These are phyloP conservation scores for Botia almorhae DNA, from an alignment of 2,797 vertebrate species.

Conservation along the genomic window DNA sequence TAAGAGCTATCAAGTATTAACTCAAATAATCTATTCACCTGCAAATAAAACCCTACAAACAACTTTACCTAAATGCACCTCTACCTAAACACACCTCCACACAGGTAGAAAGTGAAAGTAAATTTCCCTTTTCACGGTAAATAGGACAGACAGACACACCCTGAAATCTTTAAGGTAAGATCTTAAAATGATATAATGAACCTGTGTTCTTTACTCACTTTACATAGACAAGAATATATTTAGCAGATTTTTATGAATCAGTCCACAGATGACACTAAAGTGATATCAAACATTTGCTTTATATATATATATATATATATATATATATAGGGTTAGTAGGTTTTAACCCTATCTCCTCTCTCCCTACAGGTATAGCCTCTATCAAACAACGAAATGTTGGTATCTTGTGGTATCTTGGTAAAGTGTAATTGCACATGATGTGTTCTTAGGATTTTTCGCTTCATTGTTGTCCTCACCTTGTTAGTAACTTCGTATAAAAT, in stretches of 20 bases:
- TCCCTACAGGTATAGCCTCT: too few relatives aligned
- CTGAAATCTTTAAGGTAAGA: conserved; percentile 15
- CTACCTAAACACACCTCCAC: neutral
- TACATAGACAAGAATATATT: neutral
- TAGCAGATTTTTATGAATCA: conserved; percentile 1
- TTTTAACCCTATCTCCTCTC: too few relatives aligned
- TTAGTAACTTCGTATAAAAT: too few relatives aligned
- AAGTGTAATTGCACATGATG: too few relatives aligned
- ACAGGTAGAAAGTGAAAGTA: conserved; percentile 30
- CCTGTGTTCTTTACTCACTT: neutral
- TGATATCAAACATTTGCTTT: too few relatives aligned
- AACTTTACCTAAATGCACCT: neutral
- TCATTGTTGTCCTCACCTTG: too few relatives aligned
- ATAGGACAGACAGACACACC: neutral
- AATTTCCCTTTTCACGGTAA: neutral
- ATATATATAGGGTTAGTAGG: too few relatives aligned
- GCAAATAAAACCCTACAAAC: neutral
- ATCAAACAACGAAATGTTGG: too few relatives aligned
- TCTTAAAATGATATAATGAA: neutral
- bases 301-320: too few relatives aligned
- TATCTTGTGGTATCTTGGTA: too few relatives aligned
- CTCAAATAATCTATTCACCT: neutral
- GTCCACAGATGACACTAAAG: neutral
- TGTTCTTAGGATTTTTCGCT: too few relatives aligned
- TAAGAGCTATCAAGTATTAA: neutral